phyloP scores from a whole-genome alignment of 1,140 invertebrate genomes.

The Chionoecetes opilio region DNA sequence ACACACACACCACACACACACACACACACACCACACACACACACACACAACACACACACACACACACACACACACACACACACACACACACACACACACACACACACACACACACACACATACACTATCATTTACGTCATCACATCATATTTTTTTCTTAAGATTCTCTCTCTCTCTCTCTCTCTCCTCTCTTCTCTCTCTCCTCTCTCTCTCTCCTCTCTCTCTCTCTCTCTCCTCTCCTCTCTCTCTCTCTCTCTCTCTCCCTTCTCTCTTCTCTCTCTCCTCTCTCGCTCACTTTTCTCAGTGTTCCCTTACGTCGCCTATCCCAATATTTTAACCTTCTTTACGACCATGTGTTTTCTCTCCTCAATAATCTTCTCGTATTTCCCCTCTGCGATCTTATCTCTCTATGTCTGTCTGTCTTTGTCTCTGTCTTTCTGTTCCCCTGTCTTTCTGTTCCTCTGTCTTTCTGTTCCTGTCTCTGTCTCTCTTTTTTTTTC shows the following conservation, averaged over 20 bases:
- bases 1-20: neutral
- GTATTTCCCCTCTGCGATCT: neutral
- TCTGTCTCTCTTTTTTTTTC: neutral
- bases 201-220: no score
- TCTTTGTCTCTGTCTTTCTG: slow-evolving; percentile 44
- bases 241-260: no score
- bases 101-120: slow-evolving; percentile 55
- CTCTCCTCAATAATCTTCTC: neutral
- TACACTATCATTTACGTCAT: neutral
- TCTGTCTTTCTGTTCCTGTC: neutral
- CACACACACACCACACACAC: slow-evolving; percentile 53
- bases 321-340: neutral
- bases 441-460: slow-evolving; percentile 22
- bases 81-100: slow-evolving; percentile 53
- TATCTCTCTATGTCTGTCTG: slow-evolving; percentile 47
- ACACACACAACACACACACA: slow-evolving; percentile 52
- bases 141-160: neutral
- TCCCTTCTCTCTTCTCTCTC: neutral
- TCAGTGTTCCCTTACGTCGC: neutral
- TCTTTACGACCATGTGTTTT: neutral
- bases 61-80: neutral
- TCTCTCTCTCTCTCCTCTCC: no score
- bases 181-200: no score
- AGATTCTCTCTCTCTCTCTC: no score
- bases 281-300: neutral